These are phyloP conservation scores for Myxocyprinus asiaticus DNA, from an alignment of 2,113 vertebrate species.

Conservation along the genomic window DNA sequence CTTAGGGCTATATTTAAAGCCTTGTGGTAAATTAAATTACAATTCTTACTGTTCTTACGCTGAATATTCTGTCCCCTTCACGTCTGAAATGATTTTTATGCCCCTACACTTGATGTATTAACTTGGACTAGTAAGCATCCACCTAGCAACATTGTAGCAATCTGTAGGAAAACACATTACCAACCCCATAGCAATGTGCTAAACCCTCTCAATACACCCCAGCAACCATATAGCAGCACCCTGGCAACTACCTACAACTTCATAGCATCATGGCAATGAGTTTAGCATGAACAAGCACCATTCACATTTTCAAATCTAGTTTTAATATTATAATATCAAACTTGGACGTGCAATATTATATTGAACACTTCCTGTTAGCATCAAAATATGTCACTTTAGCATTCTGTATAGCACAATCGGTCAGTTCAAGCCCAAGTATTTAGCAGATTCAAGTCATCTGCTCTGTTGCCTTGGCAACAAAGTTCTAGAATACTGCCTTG, in stretches of 20 bases:
- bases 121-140: too few relatives aligned
- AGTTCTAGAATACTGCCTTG: constrained; percentile 49
- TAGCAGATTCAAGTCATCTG: constrained; percentile 44
- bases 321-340: background rate
- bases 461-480: constrained; percentile 64
- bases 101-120: too few relatives aligned
- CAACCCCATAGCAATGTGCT: background rate
- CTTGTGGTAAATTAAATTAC: too few relatives aligned
- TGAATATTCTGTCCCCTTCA: too few relatives aligned
- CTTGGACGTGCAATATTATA: too few relatives aligned
- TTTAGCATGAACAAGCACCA: background rate
- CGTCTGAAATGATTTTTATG: too few relatives aligned
- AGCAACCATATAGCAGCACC: background rate
- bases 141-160: too few relatives aligned
- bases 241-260: background rate
- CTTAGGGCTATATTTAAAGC: too few relatives aligned
- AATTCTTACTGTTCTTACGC: too few relatives aligned
- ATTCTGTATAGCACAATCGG: constrained; percentile 27
- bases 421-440: constrained; percentile 44
- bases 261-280: background rate
- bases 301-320: background rate
- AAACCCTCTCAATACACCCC: too few relatives aligned
- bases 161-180: too few relatives aligned
- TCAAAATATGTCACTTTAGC: constrained; percentile 10
- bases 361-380: background rate